Evolutionary conservation across 2,797 vertebrate genomes (phyloP).

Genomic region (Sebastes matsubarae): DNA sequence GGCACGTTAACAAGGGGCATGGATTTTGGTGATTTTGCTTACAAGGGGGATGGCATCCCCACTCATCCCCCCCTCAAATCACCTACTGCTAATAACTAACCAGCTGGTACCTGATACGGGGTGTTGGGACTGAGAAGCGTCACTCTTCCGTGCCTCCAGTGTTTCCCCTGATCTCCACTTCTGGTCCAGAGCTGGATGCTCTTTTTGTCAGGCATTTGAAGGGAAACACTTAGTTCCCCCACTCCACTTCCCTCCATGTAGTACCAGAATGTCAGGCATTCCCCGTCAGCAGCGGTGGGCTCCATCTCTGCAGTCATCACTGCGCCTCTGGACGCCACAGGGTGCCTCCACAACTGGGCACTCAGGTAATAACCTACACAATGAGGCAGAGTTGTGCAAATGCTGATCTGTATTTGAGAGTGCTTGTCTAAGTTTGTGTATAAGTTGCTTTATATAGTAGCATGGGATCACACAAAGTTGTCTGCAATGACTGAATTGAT

Average conservation of each 20-base stretch:
- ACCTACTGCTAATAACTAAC: not conserved
- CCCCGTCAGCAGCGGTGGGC: constrained; percentile 68
- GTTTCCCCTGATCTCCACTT: constrained; percentile 72
- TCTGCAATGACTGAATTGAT: not conserved
- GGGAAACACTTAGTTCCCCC: constrained; percentile 73
- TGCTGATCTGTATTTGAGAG: not conserved
- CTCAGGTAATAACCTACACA: constrained; percentile 82
- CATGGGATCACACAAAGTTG: not conserved
- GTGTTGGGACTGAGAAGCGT: constrained; percentile 61
- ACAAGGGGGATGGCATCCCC: no score
- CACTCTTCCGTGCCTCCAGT: constrained; percentile 82
- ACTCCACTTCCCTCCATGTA: constrained; percentile 78
- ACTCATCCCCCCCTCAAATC: no score
- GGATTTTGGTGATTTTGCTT: no score
- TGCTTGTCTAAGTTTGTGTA: not conserved
- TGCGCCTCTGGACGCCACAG: constrained; percentile 48
- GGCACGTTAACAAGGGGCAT: no score
- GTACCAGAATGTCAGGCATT: constrained; percentile 85
- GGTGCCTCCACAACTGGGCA: constrained; percentile 75
- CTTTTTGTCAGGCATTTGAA: constrained; percentile 37
- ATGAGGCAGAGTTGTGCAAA: not conserved
- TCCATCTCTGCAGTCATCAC: constrained; percentile 67
- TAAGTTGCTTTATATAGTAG: not conserved
- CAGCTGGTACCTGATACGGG: constrained; percentile 70
- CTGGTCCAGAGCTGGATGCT: constrained; percentile 64